Percentiles rank a stretch among this genome's conserved stretches.
These are phyloP conservation scores for Ariolimax columbianus DNA, from an alignment of 2,888 invertebrate species.

Conservation along the genomic window DNA sequence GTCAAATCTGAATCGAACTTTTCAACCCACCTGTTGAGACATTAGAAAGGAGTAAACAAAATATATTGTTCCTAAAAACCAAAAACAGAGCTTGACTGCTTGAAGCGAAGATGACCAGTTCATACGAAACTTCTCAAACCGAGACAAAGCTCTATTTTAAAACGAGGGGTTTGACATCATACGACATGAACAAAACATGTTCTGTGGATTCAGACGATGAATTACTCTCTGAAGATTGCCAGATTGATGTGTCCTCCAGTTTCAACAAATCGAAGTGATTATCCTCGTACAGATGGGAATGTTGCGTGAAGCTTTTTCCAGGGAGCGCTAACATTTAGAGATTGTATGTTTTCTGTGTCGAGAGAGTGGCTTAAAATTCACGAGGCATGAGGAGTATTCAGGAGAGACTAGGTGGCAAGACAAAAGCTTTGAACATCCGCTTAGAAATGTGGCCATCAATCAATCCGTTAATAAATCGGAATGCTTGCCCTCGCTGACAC, in stretches of 20 bases:
- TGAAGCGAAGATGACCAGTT: neutral
- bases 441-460: neutral
- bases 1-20: too few relatives aligned
- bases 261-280: neutral
- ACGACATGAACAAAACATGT: neutral
- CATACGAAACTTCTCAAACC: neutral
- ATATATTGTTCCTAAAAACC: neutral
- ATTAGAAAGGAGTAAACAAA: neutral
- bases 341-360: neutral
- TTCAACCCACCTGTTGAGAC: too few relatives aligned
- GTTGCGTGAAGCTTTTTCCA: slow-evolving; percentile 10
- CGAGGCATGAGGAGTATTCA: neutral
- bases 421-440: neutral
- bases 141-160: neutral
- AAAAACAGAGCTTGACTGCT: neutral
- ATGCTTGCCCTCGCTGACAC: neutral
- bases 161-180: neutral
- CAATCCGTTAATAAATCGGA: neutral
- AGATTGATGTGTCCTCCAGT: neutral
- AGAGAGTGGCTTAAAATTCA: neutral
- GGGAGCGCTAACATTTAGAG: neutral
- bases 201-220: neutral
- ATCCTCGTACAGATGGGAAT: neutral
- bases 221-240: neutral
- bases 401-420: neutral